phyloP scores from a whole-genome alignment of 2,888 invertebrate genomes.

The Silvanus unidentatus region DNA sequence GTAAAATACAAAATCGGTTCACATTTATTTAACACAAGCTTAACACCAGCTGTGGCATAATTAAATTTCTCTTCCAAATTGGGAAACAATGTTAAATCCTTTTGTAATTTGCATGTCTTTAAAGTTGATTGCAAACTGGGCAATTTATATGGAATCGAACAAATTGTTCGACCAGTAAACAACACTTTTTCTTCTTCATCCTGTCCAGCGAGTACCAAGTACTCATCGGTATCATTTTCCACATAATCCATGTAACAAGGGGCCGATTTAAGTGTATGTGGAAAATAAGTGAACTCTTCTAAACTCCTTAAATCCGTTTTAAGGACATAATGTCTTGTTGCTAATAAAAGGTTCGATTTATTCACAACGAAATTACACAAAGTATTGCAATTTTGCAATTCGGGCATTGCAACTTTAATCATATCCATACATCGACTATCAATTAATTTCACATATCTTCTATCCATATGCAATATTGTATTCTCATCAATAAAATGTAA shows the following conservation, averaged over 20 bases:
- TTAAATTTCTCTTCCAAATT: slow-evolving; percentile 18
- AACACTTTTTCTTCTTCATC: slow-evolving; percentile 23
- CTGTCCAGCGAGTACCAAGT: slow-evolving; percentile 23
- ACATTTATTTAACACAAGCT: slow-evolving; percentile 19
- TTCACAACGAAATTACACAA: slow-evolving; percentile 21
- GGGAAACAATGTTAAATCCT: slow-evolving; percentile 18
- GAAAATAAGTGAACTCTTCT: slow-evolving; percentile 16
- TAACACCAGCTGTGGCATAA: slow-evolving; percentile 24
- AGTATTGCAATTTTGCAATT: slow-evolving; percentile 24
- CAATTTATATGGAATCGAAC: slow-evolving; percentile 25
- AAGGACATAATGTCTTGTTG: slow-evolving; percentile 24
- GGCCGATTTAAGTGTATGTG: slow-evolving; percentile 21
- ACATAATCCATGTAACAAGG: slow-evolving; percentile 26
- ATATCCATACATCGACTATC: slow-evolving; percentile 16
- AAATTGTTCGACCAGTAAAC: slow-evolving; percentile 23
- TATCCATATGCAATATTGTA: slow-evolving; percentile 20
- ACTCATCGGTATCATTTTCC: slow-evolving; percentile 14
- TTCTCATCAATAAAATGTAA: slow-evolving; percentile 20
- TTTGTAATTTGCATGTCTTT: slow-evolving; percentile 15
- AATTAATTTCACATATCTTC: slow-evolving; percentile 17
- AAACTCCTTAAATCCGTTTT: slow-evolving; percentile 22
- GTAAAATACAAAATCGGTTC: slow-evolving; percentile 20
- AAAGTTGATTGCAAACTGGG: slow-evolving; percentile 23
- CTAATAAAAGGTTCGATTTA: slow-evolving; percentile 17
- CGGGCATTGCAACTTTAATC: slow-evolving; percentile 18